A percentile compares a stretch with the other conserved stretches of the same genome.
Evolutionary conservation across 2,113 vertebrate genomes (phyloP).

Genomic region (Monarcha castaneiventris): DNA sequence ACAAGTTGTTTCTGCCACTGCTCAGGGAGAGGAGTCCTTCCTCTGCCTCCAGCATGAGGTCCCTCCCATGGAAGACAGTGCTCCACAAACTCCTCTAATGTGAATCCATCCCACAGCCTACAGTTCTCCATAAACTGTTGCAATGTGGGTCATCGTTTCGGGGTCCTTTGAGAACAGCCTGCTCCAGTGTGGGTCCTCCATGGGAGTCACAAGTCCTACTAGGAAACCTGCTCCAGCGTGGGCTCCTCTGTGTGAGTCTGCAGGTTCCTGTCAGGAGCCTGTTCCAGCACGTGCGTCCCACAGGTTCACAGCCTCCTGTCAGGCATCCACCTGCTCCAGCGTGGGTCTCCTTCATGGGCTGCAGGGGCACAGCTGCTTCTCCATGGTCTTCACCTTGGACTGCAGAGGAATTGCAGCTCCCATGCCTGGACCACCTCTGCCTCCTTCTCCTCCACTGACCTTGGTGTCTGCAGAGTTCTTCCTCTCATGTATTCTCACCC

Average conservation of each 20-base stretch:
- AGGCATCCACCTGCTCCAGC: not conserved
- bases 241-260: not conserved
- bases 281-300: not conserved
- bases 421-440: rapidly evolving
- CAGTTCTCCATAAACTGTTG: not conserved
- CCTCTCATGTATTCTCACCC: not conserved
- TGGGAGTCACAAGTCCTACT: not conserved
- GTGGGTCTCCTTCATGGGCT: not conserved
- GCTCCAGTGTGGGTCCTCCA: not conserved
- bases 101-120: not conserved
- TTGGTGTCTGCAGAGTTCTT: not conserved
- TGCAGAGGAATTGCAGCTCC: not conserved
- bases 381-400: not conserved
- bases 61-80: not conserved
- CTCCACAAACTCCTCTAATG: not conserved
- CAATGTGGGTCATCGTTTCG: not conserved
- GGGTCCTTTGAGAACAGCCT: not conserved
- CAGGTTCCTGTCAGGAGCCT: not conserved
- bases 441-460: not conserved
- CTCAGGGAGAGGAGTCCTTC: not conserved
- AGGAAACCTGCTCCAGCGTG: not conserved
- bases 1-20: not conserved
- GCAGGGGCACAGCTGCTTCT: not conserved
- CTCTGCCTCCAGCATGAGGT: not conserved
- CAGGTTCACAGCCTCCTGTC: not conserved